phyloP scores from a whole-genome alignment of 2,888 invertebrate genomes.

The Lottia gigantea region DNA sequence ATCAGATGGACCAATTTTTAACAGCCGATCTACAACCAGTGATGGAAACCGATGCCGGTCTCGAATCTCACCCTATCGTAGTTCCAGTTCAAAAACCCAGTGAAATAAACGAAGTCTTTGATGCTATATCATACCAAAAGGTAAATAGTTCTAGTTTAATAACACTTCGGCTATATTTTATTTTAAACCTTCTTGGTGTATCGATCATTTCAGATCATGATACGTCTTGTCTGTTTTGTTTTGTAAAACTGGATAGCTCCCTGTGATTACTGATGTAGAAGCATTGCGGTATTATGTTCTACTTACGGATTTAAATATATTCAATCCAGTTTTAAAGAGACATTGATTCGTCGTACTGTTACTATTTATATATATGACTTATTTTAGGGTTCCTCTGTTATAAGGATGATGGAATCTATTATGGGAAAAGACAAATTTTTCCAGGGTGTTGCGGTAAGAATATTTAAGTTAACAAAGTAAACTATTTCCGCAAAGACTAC shows the following conservation, averaged over 20 bases:
- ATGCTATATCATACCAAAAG: conserved; percentile 90
- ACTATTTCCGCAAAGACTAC: too few species aligned
- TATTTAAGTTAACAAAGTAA: too few species aligned
- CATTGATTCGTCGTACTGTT: background rate
- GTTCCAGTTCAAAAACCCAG: conserved; percentile 84
- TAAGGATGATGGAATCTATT: conserved; percentile 89
- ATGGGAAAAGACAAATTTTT: conserved; percentile 80
- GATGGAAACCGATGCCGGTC: conserved; percentile 79
- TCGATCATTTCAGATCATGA: too few species aligned
- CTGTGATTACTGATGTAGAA: too few species aligned
- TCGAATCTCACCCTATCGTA: conserved; percentile 90
- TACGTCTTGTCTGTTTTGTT: too few species aligned
- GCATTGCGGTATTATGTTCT: too few species aligned
- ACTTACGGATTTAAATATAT: too few species aligned
- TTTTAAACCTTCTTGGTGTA: too few species aligned
- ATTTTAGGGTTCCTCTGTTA: conserved; percentile 83
- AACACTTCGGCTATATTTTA: too few species aligned
- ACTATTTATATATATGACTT: background rate
- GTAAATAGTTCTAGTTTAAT: conserved; percentile 67
- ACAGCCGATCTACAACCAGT: conserved; percentile 80
- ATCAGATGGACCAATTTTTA: conserved; percentile 83
- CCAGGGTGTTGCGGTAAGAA: conserved; percentile 63
- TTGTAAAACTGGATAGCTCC: too few species aligned
- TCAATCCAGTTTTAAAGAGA: too few species aligned
- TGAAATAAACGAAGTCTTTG: conserved; percentile 92